Conservation (phyloP, 2,113 vertebrate species). For the Cygnus buccinator region DNA sequence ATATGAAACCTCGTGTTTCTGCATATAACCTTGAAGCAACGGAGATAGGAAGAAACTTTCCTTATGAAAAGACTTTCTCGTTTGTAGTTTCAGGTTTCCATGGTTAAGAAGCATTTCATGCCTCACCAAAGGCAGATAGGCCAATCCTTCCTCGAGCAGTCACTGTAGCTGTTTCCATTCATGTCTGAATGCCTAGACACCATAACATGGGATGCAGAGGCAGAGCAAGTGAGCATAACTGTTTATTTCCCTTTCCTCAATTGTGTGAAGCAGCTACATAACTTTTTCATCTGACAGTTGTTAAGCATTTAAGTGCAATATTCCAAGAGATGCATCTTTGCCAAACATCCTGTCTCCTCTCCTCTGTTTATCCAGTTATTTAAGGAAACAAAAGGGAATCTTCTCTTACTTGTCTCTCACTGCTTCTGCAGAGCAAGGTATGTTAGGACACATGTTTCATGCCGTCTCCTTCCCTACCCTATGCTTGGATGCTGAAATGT, state of each 20-base stretch:
- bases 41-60: background rate
- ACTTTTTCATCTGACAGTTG: background rate
- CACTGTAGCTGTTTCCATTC: background rate
- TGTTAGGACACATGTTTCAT: background rate
- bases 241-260: background rate
- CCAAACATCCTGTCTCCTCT: background rate
- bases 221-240: background rate
- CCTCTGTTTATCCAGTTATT: background rate
- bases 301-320: background rate
- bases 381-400: background rate
- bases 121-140: background rate
- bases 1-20: background rate
- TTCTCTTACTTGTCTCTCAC: background rate
- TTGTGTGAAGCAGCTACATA: background rate
- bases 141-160: background rate
- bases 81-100: background rate
- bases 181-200: background rate
- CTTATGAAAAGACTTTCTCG: background rate
- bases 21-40: background rate
- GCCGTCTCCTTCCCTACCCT: background rate
- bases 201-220: background rate
- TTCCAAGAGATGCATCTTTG: background rate
- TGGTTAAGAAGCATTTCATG: background rate
- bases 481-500: background rate
- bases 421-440: background rate